A percentile compares a stretch with the other conserved stretches of the same genome.
Conservation (phyloP, 2,113 vertebrate species). For the Pandion haliaetus region DNA sequence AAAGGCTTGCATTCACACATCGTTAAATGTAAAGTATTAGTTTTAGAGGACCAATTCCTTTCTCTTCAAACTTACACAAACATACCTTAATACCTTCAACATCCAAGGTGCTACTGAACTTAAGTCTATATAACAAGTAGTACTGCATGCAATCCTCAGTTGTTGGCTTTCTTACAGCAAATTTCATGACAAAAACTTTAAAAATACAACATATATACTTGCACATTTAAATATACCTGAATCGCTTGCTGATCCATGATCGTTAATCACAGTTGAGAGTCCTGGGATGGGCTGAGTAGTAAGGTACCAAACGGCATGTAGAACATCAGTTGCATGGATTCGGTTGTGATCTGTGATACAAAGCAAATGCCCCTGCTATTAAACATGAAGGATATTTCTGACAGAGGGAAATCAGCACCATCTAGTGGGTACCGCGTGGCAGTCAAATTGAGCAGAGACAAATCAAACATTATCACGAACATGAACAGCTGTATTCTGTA, state of each 20-base stretch:
- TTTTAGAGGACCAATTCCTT: not conserved
- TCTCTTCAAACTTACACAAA: not conserved
- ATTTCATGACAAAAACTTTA: not conserved
- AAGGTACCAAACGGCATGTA: conserved; percentile 98
- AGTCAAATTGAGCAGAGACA: not conserved
- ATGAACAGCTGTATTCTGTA: not conserved
- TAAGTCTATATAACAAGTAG: not conserved
- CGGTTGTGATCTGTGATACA: conserved; percentile 91
- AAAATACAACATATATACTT: not conserved
- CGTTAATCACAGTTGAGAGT: conserved; percentile 84
- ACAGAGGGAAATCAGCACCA: conserved; percentile 56
- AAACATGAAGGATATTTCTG: not conserved
- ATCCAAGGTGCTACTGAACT: not conserved
- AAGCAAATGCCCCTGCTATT: not conserved
- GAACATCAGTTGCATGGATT: conserved; percentile 96
- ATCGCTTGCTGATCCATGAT: conserved; percentile 87
- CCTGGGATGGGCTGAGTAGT: conserved; percentile 93
- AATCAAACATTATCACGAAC: not conserved
- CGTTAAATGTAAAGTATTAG: not conserved
- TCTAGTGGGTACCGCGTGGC: conserved; percentile 51
- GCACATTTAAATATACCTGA: conserved; percentile 78
- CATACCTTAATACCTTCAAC: not conserved
- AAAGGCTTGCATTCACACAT: not conserved
- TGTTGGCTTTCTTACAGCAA: not conserved
- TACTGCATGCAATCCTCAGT: fast-evolving